Evolutionary conservation across 2,888 invertebrate genomes (phyloP), one percentile per base, ranked within the genome.

Genomic region (Sarcophaga variegata): DNA sequence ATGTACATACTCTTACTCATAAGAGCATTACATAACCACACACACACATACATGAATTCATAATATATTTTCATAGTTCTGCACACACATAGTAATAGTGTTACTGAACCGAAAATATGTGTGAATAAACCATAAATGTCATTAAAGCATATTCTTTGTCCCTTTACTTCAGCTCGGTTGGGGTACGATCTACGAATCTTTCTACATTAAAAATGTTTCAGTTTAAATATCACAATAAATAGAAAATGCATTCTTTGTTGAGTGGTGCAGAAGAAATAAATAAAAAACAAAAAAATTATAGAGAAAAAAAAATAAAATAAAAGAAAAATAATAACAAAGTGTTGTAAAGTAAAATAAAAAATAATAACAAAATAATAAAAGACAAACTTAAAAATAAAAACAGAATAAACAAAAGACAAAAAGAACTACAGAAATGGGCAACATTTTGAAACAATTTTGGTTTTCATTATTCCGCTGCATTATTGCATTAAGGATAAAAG

Each of bases 81-180:
- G 70, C 2, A 49, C 60, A 49, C 4, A 1, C 70, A 17, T 20
- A 27, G 4, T 1, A 8, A 71, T 37, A 74, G 76, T 83, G 74
- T 69, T 74, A 83, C 69, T 80, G 77, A 83, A 84, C 84, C 71
- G 60, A 80, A 84, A 80, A 71, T 84, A 80, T 80, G 75, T 84
- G 75, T 84, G 84, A 84, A 84, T 64, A 84, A 84, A 80, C 84
- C 70, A 80, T 80, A 84, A 80, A 80, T 84, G 84, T 76, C 84
- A 71, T 84, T 80, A 75, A 37, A 70, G 80, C 71, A 47, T 76
- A 22, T 22, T 37, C 64, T 64, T 79, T 74, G 69, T 63, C 45
- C 54, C 59, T 25, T 27, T 69, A 59, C 70, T 59, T 71, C 63
- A 49, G 45, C 22, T 82, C 74, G 47, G 64, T 83, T 71, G 4